phyloP scores from a whole-genome alignment of 2,888 invertebrate species.

The Pyrrhosoma nymphula region DNA sequence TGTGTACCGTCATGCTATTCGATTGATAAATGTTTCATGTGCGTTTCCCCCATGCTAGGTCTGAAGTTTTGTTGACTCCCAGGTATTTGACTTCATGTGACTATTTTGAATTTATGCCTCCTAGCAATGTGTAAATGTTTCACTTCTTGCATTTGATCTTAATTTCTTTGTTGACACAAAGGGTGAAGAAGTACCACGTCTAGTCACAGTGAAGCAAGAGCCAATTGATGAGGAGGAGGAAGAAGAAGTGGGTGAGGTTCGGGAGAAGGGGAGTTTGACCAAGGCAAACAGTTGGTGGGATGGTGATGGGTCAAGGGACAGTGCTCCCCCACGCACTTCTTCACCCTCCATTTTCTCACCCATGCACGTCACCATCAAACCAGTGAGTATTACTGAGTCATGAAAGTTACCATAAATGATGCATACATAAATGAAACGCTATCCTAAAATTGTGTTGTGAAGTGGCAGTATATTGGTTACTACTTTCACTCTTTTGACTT shows the following conservation, averaged over 20 bases:
- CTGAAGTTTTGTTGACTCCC: no score
- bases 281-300: constrained; percentile 77
- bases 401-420: no score
- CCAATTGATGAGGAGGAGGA: constrained; percentile 85
- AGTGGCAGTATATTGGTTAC: no score
- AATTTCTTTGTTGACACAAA: constrained; percentile 69
- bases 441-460: no score
- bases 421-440: no score
- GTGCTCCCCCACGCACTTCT: not conserved
- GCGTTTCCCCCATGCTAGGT: no score
- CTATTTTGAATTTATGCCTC: no score
- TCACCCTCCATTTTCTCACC: constrained; percentile 57
- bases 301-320: constrained; percentile 33
- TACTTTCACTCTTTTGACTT: no score
- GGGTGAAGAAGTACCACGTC: constrained; percentile 76
- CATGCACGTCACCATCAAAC: constrained; percentile 82
- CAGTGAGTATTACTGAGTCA: constrained; percentile 78
- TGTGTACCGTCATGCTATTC: no score
- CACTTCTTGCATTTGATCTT: not conserved
- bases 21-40: no score
- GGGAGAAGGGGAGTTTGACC: constrained; percentile 84
- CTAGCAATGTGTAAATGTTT: no score
- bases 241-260: constrained; percentile 74
- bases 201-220: constrained; percentile 81
- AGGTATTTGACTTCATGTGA: no score